Conservation (phyloP, 1,140 invertebrate genomes). For the Diachasma alloeum region DNA sequence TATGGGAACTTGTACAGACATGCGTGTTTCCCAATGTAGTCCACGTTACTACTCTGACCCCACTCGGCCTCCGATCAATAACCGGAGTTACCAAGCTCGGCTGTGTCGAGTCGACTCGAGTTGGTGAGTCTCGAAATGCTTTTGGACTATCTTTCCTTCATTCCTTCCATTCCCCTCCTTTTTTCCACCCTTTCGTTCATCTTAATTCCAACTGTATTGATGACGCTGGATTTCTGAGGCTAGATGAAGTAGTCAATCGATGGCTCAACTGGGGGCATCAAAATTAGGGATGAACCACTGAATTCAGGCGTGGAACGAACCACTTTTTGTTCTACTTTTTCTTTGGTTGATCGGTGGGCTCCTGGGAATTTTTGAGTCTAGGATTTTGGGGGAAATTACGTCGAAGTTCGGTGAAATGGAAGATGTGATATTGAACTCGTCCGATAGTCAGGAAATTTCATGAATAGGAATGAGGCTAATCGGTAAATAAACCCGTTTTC, state of each 20-base stretch:
- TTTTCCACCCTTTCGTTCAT: background rate
- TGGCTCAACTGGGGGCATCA: background rate
- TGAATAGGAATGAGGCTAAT: too few relatives aligned
- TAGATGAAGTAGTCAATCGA: background rate
- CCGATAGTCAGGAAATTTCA: background rate
- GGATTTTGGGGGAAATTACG: too few relatives aligned
- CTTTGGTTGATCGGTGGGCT: too few relatives aligned
- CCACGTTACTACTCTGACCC: constrained; percentile 60
- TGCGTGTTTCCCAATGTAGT: constrained; percentile 56
- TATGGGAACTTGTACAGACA: constrained; percentile 21
- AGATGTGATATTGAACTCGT: too few relatives aligned
- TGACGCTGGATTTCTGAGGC: background rate
- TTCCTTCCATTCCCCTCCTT: background rate
- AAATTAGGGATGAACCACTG: background rate
- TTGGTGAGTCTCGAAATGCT: constrained; percentile 47
- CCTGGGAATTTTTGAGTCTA: too few relatives aligned
- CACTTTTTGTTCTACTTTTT: too few relatives aligned
- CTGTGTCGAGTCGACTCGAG: constrained; percentile 50
- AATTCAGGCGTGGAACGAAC: too few relatives aligned
- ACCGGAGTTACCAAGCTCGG: constrained; percentile 53
- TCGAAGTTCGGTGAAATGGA: too few relatives aligned
- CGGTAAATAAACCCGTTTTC: too few relatives aligned
- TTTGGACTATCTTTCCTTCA: constrained; percentile 24
- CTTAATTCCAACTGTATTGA: background rate
- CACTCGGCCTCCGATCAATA: constrained; percentile 65